Base-by-base conservation (phyloP, 2,797 vertebrate genomes). In the Chaetodon trifasciatus region DNA sequence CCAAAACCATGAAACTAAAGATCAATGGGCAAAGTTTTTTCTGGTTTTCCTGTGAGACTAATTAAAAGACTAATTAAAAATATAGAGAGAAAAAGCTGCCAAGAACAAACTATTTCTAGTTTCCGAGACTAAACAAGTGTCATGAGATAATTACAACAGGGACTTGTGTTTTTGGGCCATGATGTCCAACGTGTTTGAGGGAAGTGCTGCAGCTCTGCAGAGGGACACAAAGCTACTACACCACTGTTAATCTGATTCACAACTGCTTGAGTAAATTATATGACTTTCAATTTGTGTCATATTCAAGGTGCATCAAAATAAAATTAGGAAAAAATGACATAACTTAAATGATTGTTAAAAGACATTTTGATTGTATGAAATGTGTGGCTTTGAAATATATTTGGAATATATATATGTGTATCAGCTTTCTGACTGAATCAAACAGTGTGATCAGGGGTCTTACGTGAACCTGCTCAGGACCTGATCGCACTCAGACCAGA, bases 61-160 rank as follows among this genome's bases (percentile, higher is more conserved):
- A 64, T 72, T 67, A 72, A 65, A 70, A 75, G 19, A 66, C 71
- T 70, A 71, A 70, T 77, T 65, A 61, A 44, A 74, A 70, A 52
- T n/a, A 40, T 3, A 44, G 16, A 53, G 23, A 19, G 23, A 42
- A 37, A 75, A 57, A 39, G 19, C 49, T 58, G 42, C 64, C 42
- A 39, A 55, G 69, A 71, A 60, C 46, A 65, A 66, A 40, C 40
- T 32, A 28, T 52, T 42, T 58, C 53, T 60, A 21, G 15, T 49
- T 23, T 57, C 37, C n/a, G 7, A 65, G 32, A 46, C 39, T 35
- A 42, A 69, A 64, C 8, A 21, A 70, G 60, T 49, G 49, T 40
- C 72, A 62, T 70, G 61, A 74, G 50, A 70, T 60, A 56, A 74
- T 57, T 58, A 66, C 16, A 65, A 44, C 21, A 8, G 13, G 4